A percentile compares a stretch with the other conserved stretches of the same genome.
phyloP scores from a whole-genome alignment of 2,797 vertebrate species.

The Acipenser ruthenus region DNA sequence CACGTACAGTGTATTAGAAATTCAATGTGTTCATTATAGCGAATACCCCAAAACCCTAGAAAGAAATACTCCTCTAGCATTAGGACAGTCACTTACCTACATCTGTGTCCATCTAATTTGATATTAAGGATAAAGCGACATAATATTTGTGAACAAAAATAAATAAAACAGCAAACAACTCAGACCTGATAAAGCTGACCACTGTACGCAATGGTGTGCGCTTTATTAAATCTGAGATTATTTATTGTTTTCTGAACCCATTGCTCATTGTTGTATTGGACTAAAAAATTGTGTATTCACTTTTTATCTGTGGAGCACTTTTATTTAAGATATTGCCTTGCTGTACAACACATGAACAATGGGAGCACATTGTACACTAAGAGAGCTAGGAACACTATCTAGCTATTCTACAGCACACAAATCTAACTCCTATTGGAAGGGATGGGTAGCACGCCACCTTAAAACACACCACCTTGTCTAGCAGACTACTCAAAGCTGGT shows the following conservation, averaged over 20 bases:
- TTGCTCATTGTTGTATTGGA: background rate
- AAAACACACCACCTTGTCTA: too few species aligned
- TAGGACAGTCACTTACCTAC: conserved; percentile 5
- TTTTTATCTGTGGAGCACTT: too few species aligned
- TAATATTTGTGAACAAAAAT: conserved; percentile 1
- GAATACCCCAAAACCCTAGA: background rate
- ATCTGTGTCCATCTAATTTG: conserved; percentile 5
- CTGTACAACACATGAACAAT: background rate
- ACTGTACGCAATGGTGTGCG: background rate
- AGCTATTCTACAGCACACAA: too few species aligned
- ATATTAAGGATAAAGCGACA: conserved; percentile 4
- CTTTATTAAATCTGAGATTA: background rate
- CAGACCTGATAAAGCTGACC: background rate
- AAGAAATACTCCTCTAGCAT: background rate
- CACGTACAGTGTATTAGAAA: too few species aligned
- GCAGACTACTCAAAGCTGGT: too few species aligned
- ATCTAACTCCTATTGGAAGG: too few species aligned
- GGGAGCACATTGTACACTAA: background rate
- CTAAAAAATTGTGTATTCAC: too few species aligned
- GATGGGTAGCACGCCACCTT: too few species aligned
- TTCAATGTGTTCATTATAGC: background rate
- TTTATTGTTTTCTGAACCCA: background rate
- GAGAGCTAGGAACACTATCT: too few species aligned
- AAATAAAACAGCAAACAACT: background rate
- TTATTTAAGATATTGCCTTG: too few species aligned